Base-by-base conservation (phyloP, 2,797 vertebrate genomes). In the Poecilia velifera region DNA sequence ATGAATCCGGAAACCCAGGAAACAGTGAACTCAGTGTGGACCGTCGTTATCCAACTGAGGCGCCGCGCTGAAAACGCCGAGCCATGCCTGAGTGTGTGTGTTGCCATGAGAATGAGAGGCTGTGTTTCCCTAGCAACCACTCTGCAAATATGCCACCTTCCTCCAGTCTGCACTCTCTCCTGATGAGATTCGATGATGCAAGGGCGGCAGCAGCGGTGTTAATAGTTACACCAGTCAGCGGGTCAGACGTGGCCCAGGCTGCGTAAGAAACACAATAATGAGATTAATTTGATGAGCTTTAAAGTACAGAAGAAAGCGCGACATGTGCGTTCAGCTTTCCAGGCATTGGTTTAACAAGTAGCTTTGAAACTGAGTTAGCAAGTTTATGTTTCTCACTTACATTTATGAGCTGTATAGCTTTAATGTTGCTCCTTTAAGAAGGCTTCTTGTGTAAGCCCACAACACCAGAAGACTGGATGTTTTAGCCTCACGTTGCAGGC, bases 111-210 rank as follows among this genome's bases (percentile, higher is more conserved):
- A 91, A 88, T 86, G 76, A 80, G 88, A 91, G 85, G 82, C 88
- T 89, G 83, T 83, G 93, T 94, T 94, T 92, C 92, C 92, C 79
- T 93, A 87, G 93, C 91, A 94, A 93, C 94, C 79, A 73, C 82
- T 92, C 85, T 87, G 89, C 86, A 89, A 91, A 91, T 82, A 74
- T 82, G 77, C 76, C 46, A 39, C 83, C 81, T 87, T 88, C 64
- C 85, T 90, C 74, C 81, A 79, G 79, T 86, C 86, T 86, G 85
- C 87, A 75, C 86, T 84, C 82, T 82, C 75, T 82, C 73, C 76
- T 82, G 87, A 90, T 91, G 84, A 87, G 87, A 90, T 82, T 79
- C n/a, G 28, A 89, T 93, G 92, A 94, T 92, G 93, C 92, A 93
- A 94, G 73, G 70, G 78, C 86, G 84, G 83, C 85, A 77, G 85